These are phyloP conservation scores for Tipula helvola DNA, from an alignment of 2,888 invertebrate species.

Conservation along the genomic window DNA sequence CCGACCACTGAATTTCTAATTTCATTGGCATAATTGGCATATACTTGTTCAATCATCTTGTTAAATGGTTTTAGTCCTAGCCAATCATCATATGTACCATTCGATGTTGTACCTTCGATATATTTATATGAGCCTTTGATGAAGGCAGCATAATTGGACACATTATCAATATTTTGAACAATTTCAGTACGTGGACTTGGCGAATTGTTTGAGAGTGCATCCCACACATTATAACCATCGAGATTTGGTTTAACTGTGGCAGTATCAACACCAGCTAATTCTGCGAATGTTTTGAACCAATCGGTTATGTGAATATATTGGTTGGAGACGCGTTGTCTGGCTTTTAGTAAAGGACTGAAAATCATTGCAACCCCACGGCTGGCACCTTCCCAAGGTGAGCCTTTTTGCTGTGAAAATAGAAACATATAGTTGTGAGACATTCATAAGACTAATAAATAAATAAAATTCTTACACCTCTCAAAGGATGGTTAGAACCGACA, in stretches of 20 bases:
- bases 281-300: slow-evolving; percentile 63
- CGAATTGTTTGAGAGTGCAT: slow-evolving; percentile 40
- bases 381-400: slow-evolving; percentile 75
- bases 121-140: slow-evolving; percentile 26
- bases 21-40: slow-evolving; percentile 20
- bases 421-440: not conserved
- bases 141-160: slow-evolving; percentile 27
- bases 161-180: slow-evolving; percentile 59
- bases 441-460: not conserved
- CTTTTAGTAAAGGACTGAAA: slow-evolving; percentile 51
- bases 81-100: slow-evolving; percentile 22
- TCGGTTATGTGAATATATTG: slow-evolving; percentile 68
- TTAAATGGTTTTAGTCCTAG: slow-evolving; percentile 20
- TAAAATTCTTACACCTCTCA: slow-evolving; percentile 47
- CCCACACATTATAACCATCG: slow-evolving; percentile 60
- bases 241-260: slow-evolving; percentile 28
- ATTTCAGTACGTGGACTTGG: slow-evolving; percentile 43
- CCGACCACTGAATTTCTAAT: slow-evolving; percentile 12
- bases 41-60: slow-evolving; percentile 22
- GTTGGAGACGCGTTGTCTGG: slow-evolving; percentile 42
- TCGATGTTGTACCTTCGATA: slow-evolving; percentile 27
- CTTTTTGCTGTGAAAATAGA: slow-evolving; percentile 38
- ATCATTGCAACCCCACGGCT: slow-evolving; percentile 63
- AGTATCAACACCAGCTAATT: slow-evolving; percentile 25
- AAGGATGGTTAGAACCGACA: slow-evolving; percentile 64